These are phyloP conservation scores for Tetrao urogallus DNA, from an alignment of 2,113 vertebrate species.

Conservation along the genomic window DNA sequence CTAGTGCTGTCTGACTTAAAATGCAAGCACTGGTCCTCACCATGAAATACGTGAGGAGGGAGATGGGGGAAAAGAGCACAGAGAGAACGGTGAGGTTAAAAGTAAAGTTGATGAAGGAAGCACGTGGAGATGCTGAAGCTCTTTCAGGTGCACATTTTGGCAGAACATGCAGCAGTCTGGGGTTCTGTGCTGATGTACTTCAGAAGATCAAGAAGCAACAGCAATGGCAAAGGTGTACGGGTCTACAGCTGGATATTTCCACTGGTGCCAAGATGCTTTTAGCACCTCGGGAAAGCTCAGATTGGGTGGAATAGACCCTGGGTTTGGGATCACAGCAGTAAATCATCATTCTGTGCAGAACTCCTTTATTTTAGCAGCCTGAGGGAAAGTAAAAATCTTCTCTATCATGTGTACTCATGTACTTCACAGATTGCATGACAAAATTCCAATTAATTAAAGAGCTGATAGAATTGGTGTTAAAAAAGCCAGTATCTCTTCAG, in stretches of 20 bases:
- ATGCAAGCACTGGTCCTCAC: neutral
- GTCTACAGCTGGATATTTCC: neutral
- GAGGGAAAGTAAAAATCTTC: neutral
- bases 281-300: neutral
- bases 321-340: neutral
- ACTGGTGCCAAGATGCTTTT: neutral
- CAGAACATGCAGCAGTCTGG: neutral
- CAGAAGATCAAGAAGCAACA: neutral
- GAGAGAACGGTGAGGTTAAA: neutral
- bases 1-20: neutral
- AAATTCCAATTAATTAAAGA: slow-evolving; percentile 54
- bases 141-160: neutral
- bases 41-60: neutral
- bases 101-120: neutral
- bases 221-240: neutral
- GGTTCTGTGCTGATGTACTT: neutral
- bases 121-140: neutral
- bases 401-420: neutral
- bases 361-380: neutral
- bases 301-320: neutral
- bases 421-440: slow-evolving; percentile 29
- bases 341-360: neutral
- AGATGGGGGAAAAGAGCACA: neutral
- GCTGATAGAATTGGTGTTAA: slow-evolving; percentile 29
- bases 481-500: slow-evolving; percentile 19